These are phyloP conservation scores for Drosophila melanogaster DNA, from an alignment of 1,140 invertebrate species.

Conservation along the genomic window Release_6_plus_ISO1_MT NT_037436.4:2796001-2796500, in stretches of 20 bases:
- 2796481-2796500: slow-evolving; percentile 57
- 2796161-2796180: slow-evolving; percentile 44
- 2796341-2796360: slow-evolving; percentile 82
- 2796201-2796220: slow-evolving; percentile 45
- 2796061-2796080: slow-evolving; percentile 72
- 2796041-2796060: slow-evolving; percentile 13
- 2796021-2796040: background rate
- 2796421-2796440: slow-evolving; percentile 65
- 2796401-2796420: slow-evolving; percentile 65
- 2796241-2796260: slow-evolving; percentile 64
- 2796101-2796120: slow-evolving; percentile 67
- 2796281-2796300: slow-evolving; percentile 79
- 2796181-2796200: slow-evolving; percentile 59
- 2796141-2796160: slow-evolving; percentile 31
- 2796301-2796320: slow-evolving; percentile 84
- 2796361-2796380: slow-evolving; percentile 72
- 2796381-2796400: slow-evolving; percentile 56
- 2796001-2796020: slow-evolving; percentile 14
- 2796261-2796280: slow-evolving; percentile 46
- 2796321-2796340: slow-evolving; percentile 84
- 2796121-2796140: slow-evolving; percentile 46
- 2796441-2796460: slow-evolving; percentile 56
- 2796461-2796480: slow-evolving; percentile 57
- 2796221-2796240: background rate
- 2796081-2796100: slow-evolving; percentile 53